Conservation (phyloP, 2,888 invertebrate species). For the Erebia aethiops region DNA sequence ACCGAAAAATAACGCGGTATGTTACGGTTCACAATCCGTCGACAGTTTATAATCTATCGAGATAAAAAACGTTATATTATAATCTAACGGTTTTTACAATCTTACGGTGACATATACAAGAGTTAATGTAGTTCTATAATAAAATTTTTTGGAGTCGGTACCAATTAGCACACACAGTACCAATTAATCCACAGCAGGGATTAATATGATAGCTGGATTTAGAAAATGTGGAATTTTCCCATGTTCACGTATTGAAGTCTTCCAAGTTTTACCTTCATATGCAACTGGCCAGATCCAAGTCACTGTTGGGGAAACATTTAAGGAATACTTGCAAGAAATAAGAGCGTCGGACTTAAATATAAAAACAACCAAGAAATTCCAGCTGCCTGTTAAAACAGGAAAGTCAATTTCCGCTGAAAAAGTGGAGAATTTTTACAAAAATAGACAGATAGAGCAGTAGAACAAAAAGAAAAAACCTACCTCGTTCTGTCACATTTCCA, state of each 20-base stretch:
- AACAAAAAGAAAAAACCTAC: constrained; percentile 32
- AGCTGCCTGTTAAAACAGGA: constrained; percentile 38
- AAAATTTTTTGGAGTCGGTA: too few species aligned
- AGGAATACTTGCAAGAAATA: constrained; percentile 37
- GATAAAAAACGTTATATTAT: too few species aligned
- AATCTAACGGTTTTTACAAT: too few species aligned
- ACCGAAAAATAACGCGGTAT: too few species aligned
- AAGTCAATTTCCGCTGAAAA: constrained; percentile 39
- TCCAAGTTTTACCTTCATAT: constrained; percentile 36
- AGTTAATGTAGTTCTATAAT: too few species aligned
- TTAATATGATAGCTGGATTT: constrained; percentile 40
- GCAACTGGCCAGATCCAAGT: constrained; percentile 31
- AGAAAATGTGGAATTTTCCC: constrained; percentile 40
- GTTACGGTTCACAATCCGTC: too few species aligned
- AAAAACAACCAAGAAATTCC: constrained; percentile 37
- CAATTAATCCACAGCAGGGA: constrained; percentile 35
- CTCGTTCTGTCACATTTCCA: too few species aligned
- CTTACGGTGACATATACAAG: too few species aligned
- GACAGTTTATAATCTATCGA: too few species aligned
- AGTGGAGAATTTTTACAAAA: constrained; percentile 36
- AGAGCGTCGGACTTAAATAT: constrained; percentile 31
- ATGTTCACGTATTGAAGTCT: constrained; percentile 34
- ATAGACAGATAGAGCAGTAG: constrained; percentile 31
- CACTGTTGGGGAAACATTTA: constrained; percentile 38
- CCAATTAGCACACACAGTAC: too few species aligned